Percentiles rank a stretch among this genome's conserved stretches.
phyloP scores from a whole-genome alignment of 92 coral and sea anemone genomes.

The Phenganax marumi region DNA sequence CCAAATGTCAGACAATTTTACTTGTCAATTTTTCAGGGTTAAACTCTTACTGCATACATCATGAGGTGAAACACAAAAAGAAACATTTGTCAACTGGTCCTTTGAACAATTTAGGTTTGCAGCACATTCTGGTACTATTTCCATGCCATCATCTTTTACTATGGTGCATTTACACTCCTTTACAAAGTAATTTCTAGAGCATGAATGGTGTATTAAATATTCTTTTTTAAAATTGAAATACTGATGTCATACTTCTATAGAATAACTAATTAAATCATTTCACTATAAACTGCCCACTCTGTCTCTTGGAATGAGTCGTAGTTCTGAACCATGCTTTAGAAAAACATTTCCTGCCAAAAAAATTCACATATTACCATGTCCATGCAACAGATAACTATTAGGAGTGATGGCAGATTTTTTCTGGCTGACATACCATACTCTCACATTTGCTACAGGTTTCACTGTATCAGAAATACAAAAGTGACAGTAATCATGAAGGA shows the following conservation, averaged over 20 bases:
- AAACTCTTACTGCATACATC: too few relatives aligned
- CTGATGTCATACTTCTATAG: too few relatives aligned
- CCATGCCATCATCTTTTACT: neutral
- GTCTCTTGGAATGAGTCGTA: conserved; percentile 96
- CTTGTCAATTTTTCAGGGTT: too few relatives aligned
- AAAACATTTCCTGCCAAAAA: conserved; percentile 79
- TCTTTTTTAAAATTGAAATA: conserved; percentile 11
- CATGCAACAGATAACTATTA: neutral
- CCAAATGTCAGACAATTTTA: too few relatives aligned
- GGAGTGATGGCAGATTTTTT: neutral
- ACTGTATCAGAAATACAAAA: too few relatives aligned
- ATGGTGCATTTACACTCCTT: neutral
- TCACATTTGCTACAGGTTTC: too few relatives aligned
- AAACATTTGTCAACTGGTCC: too few relatives aligned
- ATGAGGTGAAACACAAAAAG: too few relatives aligned
- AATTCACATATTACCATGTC: neutral
- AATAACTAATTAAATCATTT: neutral
- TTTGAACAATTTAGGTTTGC: too few relatives aligned
- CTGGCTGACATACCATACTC: neutral
- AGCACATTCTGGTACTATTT: neutral
- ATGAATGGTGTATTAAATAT: conserved; percentile 7
- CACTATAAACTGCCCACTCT: conserved; percentile 67
- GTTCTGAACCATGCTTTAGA: conserved; percentile 97
- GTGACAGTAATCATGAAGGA: too few relatives aligned
- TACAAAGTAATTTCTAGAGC: neutral